A percentile compares a stretch with the other conserved stretches of the same genome.
Conservation (phyloP, 2,888 invertebrate genomes). For the Leptura quadrifasciata region DNA sequence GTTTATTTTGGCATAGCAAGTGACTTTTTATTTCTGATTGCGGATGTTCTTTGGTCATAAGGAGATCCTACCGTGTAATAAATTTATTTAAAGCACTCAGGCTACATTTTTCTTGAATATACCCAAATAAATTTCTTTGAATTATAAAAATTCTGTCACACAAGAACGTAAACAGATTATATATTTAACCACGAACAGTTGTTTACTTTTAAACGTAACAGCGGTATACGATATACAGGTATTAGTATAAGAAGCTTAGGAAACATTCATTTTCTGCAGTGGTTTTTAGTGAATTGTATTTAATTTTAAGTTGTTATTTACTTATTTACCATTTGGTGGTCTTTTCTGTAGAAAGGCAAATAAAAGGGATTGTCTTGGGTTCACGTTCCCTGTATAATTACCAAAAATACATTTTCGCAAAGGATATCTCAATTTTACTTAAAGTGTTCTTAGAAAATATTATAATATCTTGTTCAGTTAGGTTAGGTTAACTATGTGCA, state of each 20-base stretch:
- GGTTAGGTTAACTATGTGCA: no score
- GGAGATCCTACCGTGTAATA: no score
- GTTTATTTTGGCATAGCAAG: no score
- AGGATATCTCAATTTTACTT: neutral
- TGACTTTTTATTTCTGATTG: no score
- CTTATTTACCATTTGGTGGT: neutral
- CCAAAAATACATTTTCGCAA: neutral
- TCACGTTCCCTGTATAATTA: neutral
- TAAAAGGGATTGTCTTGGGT: neutral
- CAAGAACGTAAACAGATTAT: constrained; percentile 60
- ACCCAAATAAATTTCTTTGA: constrained; percentile 59
- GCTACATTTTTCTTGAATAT: neutral
- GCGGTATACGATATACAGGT: neutral
- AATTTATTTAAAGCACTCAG: no score
- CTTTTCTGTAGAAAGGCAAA: neutral
- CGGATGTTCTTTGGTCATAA: no score
- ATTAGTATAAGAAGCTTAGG: neutral
- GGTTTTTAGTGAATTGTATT: neutral
- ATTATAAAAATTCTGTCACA: constrained; percentile 59
- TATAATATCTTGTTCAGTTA: neutral
- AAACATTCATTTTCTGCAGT: neutral
- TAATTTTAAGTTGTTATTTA: neutral
- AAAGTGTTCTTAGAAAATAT: neutral
- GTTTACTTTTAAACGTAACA: neutral
- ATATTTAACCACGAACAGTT: constrained; percentile 49